These are phyloP conservation scores for Lasioglossum morio DNA, from an alignment of 2,888 invertebrate species.

Conservation along the genomic window DNA sequence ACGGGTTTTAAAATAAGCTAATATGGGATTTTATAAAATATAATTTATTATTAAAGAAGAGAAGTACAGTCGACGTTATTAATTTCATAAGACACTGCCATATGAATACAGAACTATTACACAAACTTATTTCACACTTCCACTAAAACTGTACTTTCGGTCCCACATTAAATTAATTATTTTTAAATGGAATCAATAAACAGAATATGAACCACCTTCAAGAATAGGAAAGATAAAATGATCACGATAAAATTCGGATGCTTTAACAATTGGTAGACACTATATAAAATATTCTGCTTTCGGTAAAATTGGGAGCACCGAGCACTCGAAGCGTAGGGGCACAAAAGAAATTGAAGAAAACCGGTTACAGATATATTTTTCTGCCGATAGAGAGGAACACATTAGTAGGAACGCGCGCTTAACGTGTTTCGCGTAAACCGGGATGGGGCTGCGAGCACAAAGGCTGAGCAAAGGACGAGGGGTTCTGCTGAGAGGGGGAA, in stretches of 20 bases:
- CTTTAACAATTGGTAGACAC: background rate
- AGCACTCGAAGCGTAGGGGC: background rate
- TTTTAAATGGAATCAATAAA: background rate
- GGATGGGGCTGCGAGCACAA: conserved; percentile 69
- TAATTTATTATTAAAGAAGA: background rate
- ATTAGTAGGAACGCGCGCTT: conserved; percentile 27
- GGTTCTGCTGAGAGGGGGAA: conserved; percentile 41
- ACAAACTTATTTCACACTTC: background rate
- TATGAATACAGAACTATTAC: background rate
- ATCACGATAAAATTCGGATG: background rate
- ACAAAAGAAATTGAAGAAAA: background rate
- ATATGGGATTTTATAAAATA: background rate
- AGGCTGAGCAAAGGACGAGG: conserved; percentile 63
- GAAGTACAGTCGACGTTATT: background rate
- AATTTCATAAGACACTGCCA: background rate
- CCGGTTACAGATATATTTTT: conserved; percentile 17
- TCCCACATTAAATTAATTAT: background rate
- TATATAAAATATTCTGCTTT: background rate
- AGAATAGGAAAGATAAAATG: background rate
- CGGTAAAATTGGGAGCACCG: background rate
- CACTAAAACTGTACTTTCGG: background rate
- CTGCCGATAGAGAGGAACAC: conserved; percentile 2
- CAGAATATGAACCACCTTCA: background rate
- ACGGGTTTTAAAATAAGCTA: background rate
- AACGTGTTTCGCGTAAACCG: conserved; percentile 53